Conservation (phyloP, 2,113 vertebrate species). For the Rhinoderma darwinii region DNA sequence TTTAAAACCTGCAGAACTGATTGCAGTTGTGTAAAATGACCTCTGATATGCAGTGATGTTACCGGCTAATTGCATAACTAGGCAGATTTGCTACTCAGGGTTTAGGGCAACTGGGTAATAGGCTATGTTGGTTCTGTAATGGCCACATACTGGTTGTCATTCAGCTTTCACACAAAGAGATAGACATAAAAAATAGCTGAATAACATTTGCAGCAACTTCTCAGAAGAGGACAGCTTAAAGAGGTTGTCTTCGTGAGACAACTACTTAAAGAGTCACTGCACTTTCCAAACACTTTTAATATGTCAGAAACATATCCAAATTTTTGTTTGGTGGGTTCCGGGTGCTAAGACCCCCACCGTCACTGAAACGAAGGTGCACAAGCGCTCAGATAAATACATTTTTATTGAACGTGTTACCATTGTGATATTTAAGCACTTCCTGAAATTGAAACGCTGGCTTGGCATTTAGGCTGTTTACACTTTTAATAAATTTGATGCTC, state of each 20-base stretch:
- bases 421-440: background rate
- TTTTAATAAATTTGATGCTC: slow-evolving; percentile 20
- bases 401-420: background rate
- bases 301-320: too few species aligned
- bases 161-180: background rate
- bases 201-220: background rate
- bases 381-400: background rate
- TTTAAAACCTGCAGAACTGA: background rate
- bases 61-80: too few species aligned
- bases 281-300: too few species aligned
- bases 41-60: too few species aligned
- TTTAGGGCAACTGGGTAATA: too few species aligned
- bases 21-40: background rate
- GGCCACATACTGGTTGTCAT: background rate
- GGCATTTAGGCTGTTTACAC: background rate
- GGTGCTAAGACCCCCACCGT: too few species aligned
- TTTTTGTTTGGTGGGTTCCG: too few species aligned
- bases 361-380: too few species aligned
- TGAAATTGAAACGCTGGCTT: slow-evolving; percentile 1
- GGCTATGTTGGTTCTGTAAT: background rate
- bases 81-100: too few species aligned
- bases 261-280: too few species aligned
- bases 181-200: background rate
- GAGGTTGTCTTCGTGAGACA: too few species aligned
- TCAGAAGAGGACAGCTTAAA: too few species aligned